These are phyloP conservation scores for Pagrus major DNA, from an alignment of 2,113 vertebrate genomes.

Conservation along the genomic window DNA sequence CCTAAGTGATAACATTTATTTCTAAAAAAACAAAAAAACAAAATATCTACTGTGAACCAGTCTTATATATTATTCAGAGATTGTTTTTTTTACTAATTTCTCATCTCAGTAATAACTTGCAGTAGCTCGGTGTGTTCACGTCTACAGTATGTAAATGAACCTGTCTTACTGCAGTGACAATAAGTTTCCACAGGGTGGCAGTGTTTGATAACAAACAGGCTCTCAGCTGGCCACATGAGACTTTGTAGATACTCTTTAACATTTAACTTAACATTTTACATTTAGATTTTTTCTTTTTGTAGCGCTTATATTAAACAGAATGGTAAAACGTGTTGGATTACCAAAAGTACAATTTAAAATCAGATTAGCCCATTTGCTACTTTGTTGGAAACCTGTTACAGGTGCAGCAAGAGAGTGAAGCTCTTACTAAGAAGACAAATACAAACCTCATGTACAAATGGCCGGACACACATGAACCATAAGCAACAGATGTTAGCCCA, in stretches of 20 bases:
- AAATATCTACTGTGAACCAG: neutral
- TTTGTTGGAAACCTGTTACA: neutral
- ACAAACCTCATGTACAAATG: neutral
- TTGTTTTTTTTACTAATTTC: neutral
- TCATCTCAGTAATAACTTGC: neutral
- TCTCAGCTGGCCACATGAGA: neutral
- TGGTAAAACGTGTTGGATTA: neutral
- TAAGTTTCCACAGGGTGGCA: slow-evolving; percentile 44
- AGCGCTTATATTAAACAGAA: neutral
- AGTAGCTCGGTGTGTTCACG: neutral
- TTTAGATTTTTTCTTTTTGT: no score
- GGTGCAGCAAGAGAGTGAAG: neutral
- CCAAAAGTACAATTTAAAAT: neutral
- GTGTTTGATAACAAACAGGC: slow-evolving; percentile 33
- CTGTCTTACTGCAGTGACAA: slow-evolving; percentile 36
- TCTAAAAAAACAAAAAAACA: neutral
- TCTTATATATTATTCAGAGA: neutral
- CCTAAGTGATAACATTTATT: neutral
- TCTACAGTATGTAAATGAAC: no score
- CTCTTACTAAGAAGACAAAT: neutral
- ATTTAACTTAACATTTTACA: neutral
- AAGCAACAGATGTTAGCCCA: neutral
- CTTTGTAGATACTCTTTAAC: no score
- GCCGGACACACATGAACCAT: neutral
- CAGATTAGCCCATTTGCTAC: neutral